These are phyloP conservation scores for Halictus ligatus DNA, from an alignment of 2,888 invertebrate genomes.

Conservation along the genomic window DNA sequence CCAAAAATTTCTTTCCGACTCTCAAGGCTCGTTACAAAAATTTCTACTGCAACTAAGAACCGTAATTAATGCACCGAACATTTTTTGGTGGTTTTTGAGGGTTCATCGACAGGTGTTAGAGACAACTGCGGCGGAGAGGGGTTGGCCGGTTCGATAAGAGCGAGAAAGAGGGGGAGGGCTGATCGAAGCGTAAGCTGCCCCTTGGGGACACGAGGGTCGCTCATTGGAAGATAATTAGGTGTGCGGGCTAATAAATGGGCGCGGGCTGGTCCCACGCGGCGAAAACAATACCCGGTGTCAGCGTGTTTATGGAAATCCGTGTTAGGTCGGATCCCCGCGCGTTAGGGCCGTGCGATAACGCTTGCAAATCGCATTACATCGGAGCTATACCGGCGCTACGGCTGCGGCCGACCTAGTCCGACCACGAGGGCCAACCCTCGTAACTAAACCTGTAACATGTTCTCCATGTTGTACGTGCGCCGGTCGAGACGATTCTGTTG, in stretches of 20 bases:
- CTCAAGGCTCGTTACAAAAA: background rate
- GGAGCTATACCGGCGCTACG: constrained; percentile 62
- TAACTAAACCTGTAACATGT: constrained; percentile 52
- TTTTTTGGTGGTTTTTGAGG: background rate
- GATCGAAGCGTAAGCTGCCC: constrained; percentile 29
- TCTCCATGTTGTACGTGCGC: constrained; percentile 21
- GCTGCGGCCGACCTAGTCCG: constrained; percentile 35
- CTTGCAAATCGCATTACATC: constrained; percentile 83
- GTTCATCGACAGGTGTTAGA: constrained; percentile 31
- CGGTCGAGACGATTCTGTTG: background rate
- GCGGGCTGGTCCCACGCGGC: constrained; percentile 52
- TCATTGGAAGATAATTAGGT: constrained; percentile 69
- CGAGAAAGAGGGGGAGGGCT: background rate
- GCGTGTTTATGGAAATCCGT: constrained; percentile 80
- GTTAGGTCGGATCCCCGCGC: constrained; percentile 71
- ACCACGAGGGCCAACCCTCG: constrained; percentile 33
- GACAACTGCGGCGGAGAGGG: constrained; percentile 14
- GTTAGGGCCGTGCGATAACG: constrained; percentile 81
- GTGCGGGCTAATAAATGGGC: constrained; percentile 62
- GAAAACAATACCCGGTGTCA: constrained; percentile 77
- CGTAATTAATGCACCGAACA: background rate
- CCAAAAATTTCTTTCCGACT: no score
- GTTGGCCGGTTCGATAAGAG: background rate
- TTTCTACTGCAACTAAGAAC: background rate
- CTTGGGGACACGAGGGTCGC: constrained; percentile 14